Evolutionary conservation across 2,888 invertebrate species (phyloP).

Genomic region (Heteromyza rotundicornis): DNA sequence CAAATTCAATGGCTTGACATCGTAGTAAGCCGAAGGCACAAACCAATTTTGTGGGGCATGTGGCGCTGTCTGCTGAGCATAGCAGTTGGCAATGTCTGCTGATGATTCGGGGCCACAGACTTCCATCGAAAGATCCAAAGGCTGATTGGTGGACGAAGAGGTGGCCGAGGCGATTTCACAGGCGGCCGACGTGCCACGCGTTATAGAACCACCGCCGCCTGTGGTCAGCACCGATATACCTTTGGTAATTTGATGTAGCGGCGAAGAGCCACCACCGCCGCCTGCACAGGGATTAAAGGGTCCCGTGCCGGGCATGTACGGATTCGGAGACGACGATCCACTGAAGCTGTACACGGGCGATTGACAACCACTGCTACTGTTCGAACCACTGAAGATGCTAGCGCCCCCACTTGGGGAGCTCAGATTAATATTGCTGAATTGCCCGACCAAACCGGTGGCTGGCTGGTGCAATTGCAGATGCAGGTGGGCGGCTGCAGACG

Average conservation of each 20-base stretch:
- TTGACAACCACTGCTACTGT: slow-evolving; percentile 58
- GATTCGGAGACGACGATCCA: slow-evolving; percentile 59
- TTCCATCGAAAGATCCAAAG: slow-evolving; percentile 62
- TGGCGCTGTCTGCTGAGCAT: slow-evolving; percentile 29
- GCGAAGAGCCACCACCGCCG: slow-evolving; percentile 63
- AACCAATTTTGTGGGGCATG: slow-evolving; percentile 49
- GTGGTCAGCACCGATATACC: slow-evolving; percentile 80
- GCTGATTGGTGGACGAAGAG: slow-evolving; percentile 51
- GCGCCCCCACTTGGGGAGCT: slow-evolving; percentile 35
- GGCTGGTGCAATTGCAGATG: slow-evolving; percentile 29
- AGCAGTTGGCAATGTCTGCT: slow-evolving; percentile 20
- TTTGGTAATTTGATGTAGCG: slow-evolving; percentile 71
- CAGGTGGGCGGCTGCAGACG: slow-evolving; percentile 33
- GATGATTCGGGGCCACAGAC: slow-evolving; percentile 41
- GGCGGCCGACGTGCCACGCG: slow-evolving; percentile 72
- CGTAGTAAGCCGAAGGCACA: slow-evolving; percentile 55
- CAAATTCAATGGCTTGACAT: slow-evolving; percentile 60
- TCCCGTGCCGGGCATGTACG: slow-evolving; percentile 47
- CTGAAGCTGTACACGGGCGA: slow-evolving; percentile 66
- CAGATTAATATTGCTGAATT: slow-evolving; percentile 51
- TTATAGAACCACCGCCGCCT: slow-evolving; percentile 73
- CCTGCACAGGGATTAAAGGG: slow-evolving; percentile 40
- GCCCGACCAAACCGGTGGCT: slow-evolving; percentile 42
- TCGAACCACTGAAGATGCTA: slow-evolving; percentile 41
- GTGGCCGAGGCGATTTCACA: slow-evolving; percentile 46